Evolutionary conservation across 2,888 invertebrate genomes (phyloP), one percentile per base, ranked within the genome.

Genomic region (Altica lythri): DNA sequence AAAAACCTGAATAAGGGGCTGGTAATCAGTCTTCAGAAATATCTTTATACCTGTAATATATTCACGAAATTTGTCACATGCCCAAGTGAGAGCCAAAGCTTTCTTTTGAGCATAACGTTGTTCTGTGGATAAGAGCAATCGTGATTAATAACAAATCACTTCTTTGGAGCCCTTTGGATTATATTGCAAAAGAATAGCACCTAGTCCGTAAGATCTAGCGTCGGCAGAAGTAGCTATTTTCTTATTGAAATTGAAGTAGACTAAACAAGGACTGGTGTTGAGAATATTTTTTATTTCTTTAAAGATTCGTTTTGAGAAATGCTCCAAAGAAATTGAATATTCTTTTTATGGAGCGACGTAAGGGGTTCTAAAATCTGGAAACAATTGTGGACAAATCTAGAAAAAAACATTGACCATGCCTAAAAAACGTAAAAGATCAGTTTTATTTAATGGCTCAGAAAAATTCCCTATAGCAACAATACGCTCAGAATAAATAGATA

Each of bases 381-480:
- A n/a, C 12, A 16, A 9, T 17, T 14, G 5, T 5, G 14, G 5
- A 35, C n/a, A 35, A 16, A 35, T 14, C 16, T 13, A n/a, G 53
- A 38, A 30, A n/a, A 45, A 42, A 27, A 44, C 55, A 49, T 53
- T 45, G 8, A 55, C 9, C 54, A 57, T 54, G 16, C 54, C 57
- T n/a, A 55, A 34, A 27, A 43, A 48, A 42, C 29, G 61, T 10
- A 14, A 2, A 10, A 35, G 6, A 17, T 35, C 35, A 16, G 5
- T 35, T 16, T 35, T 35, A 35, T 64, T 62, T 9, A 34, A 48
- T 6, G 68, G 66, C 13, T 51, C 45, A 5, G 62, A 61, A 47
- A 62, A 65, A 12, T 53, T 18, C 10, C 6, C 8, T 13, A 67
- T 63, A 25, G 61, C 62, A n/a, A 48, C n/a, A 5, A 66, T 48